Evolutionary conservation across 1,140 invertebrate genomes (phyloP).

Genomic region (Zaprionus ornatus): DNA sequence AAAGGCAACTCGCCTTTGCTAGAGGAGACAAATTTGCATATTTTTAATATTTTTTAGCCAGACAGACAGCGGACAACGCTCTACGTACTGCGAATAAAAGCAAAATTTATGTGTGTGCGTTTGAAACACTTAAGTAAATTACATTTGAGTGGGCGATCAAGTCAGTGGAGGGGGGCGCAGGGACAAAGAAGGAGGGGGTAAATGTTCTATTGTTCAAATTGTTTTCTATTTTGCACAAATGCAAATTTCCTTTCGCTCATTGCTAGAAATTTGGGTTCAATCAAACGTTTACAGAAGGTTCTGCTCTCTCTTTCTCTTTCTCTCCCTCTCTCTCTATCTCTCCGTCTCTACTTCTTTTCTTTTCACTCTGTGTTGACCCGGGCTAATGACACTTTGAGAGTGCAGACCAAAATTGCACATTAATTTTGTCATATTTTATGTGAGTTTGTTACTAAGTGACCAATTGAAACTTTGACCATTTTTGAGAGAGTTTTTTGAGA

Average conservation of each 20-base stretch:
- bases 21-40: constrained; percentile 74
- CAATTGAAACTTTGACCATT: not conserved
- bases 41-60: constrained; percentile 74
- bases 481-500: not conserved
- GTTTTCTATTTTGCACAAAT: constrained; percentile 42
- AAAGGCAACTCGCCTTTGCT: constrained; percentile 44
- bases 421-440: constrained; percentile 9
- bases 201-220: constrained; percentile 33
- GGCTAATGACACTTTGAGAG: constrained; percentile 1
- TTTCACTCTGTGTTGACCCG: not conserved
- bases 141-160: constrained; percentile 55
- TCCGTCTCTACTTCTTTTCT: not conserved
- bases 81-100: constrained; percentile 13
- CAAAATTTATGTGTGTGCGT: constrained; percentile 70
- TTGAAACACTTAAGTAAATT: constrained; percentile 79
- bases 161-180: not conserved
- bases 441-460: not conserved
- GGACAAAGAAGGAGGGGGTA: not conserved
- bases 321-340: not conserved
- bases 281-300: constrained; percentile 16
- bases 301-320: not conserved
- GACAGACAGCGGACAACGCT: constrained; percentile 13
- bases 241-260: constrained; percentile 39
- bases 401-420: constrained; percentile 1
- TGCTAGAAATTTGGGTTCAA: constrained; percentile 33